phyloP scores from a whole-genome alignment of 2,888 invertebrate genomes.

The Callyntrura sp. region DNA sequence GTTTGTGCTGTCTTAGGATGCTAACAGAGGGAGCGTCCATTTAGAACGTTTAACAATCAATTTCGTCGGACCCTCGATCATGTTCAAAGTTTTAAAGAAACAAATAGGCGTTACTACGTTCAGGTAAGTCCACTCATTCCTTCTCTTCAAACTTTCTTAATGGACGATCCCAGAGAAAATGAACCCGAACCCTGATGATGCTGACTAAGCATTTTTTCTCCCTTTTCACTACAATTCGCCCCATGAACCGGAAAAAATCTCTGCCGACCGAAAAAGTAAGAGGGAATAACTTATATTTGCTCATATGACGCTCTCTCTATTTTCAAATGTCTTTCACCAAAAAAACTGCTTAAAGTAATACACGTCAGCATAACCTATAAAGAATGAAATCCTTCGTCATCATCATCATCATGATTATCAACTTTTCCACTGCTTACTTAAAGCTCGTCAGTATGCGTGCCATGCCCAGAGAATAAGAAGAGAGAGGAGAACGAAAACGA shows the following conservation, averaged over 20 bases:
- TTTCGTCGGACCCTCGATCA: no score
- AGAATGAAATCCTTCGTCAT: constrained; percentile 13
- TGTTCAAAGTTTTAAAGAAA: no score
- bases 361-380: constrained; percentile 37
- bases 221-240: constrained; percentile 17
- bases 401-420: neutral
- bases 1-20: no score
- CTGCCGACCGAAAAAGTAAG: constrained; percentile 5
- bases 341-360: neutral
- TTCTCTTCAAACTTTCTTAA: no score
- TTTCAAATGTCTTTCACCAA: constrained; percentile 57
- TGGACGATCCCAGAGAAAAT: no score
- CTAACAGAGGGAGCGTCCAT: no score
- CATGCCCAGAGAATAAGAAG: constrained; percentile 37
- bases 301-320: neutral
- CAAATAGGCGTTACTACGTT: no score
- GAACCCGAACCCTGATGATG: neutral
- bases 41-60: no score
- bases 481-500: neutral
- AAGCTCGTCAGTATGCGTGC: constrained; percentile 67
- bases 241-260: constrained; percentile 34
- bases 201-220: constrained; percentile 45
- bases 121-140: no score
- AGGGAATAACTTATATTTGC: constrained; percentile 58
- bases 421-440: constrained; percentile 38